These are phyloP conservation scores for Andrena marginata DNA, from an alignment of 2,888 invertebrate genomes.

Conservation along the genomic window DNA sequence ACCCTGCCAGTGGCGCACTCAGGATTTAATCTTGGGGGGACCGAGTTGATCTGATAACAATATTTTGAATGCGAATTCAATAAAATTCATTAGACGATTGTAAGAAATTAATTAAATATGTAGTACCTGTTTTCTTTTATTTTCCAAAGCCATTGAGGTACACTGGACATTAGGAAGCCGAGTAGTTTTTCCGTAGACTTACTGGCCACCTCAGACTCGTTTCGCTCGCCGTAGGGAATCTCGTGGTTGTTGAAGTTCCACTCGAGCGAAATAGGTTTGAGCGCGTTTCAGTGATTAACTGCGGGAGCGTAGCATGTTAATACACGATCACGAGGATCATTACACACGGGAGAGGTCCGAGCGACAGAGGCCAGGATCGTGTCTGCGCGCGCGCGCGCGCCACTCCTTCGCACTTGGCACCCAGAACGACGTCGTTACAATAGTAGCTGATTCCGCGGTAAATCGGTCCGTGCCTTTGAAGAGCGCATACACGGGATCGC, in stretches of 20 bases:
- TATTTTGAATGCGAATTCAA: too few relatives aligned
- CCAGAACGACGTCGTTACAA: slow-evolving; percentile 47
- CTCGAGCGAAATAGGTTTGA: slow-evolving; percentile 33
- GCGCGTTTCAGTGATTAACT: slow-evolving; percentile 45
- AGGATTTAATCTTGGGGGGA: too few relatives aligned
- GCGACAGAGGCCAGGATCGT: neutral
- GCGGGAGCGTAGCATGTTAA: slow-evolving; percentile 35
- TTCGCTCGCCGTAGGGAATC: neutral
- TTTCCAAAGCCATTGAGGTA: neutral
- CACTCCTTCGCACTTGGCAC: slow-evolving; percentile 55
- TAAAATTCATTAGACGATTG: too few relatives aligned
- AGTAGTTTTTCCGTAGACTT: neutral
- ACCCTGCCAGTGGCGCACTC: too few relatives aligned
- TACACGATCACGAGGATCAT: slow-evolving; percentile 48
- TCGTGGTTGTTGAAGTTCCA: neutral
- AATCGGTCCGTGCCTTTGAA: slow-evolving; percentile 53
- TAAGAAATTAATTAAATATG: too few relatives aligned
- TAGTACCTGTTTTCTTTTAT: too few relatives aligned
- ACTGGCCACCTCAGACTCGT: neutral
- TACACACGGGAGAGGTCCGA: slow-evolving; percentile 36
- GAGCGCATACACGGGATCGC: slow-evolving; percentile 24
- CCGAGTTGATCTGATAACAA: too few relatives aligned
- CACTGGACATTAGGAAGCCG: neutral
- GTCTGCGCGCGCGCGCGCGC: neutral
- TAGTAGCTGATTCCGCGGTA: slow-evolving; percentile 52